Evolutionary conservation across 1,140 invertebrate species (phyloP), one percentile per base, ranked within the genome.

Genomic region (Metopolophium dirhodum): DNA sequence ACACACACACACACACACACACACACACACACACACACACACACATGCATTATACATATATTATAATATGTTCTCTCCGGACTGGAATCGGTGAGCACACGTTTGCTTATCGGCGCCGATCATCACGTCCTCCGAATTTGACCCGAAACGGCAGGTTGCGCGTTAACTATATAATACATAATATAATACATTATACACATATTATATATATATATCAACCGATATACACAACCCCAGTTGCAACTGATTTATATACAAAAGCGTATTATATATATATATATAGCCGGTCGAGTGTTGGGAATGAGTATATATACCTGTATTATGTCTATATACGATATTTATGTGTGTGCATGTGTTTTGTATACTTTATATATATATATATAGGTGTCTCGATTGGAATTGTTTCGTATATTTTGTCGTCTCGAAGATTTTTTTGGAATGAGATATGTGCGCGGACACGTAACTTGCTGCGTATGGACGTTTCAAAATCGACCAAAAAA

Each of bases 121-220:
- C 37, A 51, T 37, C 68, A 7, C 61, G 68, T 82, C 91, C 91
- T 92, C 91, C 77, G 91, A 83, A 92, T 92, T 83, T 20, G 77
- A 92, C 91, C 91, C 77, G 91, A 83, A 77, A 92, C 91, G 77
- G 91, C 91, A 83, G 77, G 91, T 92, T 77, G 91, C 47, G 91
- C 47, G 61, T 92, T 92, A 57, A 49, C 47, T 49, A 89, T 49
- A 89, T 89, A 89, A 89, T 54, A 37, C 4, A 41, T 41, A 41
- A 41, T 47, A 47, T 47, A 0, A 14, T 30, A 61, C 30, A n/a
- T 41, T 41, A 41, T 41, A 41, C 14, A n/a, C n/a, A 18, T 68
- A n/a, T 30, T 54, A 18, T n/a, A 41, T 89, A 83, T 91, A 91
- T 92, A 23, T 92, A 85, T 92, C 47, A 54, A 57, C 26, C n/a